A percentile compares a stretch with the other conserved stretches of the same genome.
Conservation (phyloP, 2,113 vertebrate species). For the Pardalotus punctatus region DNA sequence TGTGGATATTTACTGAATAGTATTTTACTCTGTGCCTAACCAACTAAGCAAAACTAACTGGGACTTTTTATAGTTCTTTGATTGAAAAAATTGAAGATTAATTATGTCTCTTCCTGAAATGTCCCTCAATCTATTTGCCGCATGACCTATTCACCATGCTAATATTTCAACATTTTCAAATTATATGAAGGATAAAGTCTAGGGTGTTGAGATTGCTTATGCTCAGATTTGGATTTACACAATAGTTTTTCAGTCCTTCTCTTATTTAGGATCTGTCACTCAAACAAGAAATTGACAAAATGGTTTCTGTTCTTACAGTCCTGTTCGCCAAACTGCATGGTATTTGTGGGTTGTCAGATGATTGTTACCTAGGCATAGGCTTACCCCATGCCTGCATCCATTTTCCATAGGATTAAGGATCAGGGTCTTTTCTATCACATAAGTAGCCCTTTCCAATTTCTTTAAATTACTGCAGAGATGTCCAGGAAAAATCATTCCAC, state of each 20-base stretch:
- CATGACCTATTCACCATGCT: neutral
- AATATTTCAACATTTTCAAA: neutral
- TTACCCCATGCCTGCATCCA: neutral
- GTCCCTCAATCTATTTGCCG: neutral
- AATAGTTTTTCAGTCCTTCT: neutral
- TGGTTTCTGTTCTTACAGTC: neutral
- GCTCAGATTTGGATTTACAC: neutral
- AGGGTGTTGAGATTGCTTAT: neutral
- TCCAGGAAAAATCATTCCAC: neutral
- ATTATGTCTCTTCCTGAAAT: neutral
- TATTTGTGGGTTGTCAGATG: neutral
- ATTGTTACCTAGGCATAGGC: neutral
- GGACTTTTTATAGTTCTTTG: neutral
- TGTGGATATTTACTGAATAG: conserved; percentile 22
- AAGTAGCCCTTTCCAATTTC: neutral
- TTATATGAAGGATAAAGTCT: neutral
- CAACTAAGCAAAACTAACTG: neutral
- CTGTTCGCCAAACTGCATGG: neutral
- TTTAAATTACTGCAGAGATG: neutral
- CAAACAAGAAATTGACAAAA: neutral
- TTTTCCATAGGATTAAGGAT: neutral
- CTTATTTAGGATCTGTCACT: neutral
- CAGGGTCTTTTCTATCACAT: accelerated
- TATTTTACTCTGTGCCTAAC: neutral
- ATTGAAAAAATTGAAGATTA: neutral